Evolutionary conservation across 30 jellyfish, hydroid and myxozoan genomes (phyloP), one percentile per base, ranked within the genome.

Genomic region (Cassiopea xamachana): DNA sequence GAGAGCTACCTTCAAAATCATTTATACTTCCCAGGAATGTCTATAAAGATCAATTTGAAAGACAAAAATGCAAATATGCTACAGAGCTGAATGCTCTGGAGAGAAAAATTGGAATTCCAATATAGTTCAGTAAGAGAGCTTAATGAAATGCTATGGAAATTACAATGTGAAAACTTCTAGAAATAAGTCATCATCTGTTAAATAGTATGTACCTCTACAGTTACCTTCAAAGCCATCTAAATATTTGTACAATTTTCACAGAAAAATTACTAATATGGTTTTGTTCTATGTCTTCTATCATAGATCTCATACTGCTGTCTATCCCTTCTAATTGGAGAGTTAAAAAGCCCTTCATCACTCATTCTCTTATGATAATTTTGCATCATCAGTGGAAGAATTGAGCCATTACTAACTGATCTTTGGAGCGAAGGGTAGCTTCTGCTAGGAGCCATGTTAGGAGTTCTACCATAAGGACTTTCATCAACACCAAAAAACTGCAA

Each of bases 381-480:
- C 18, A 9, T 78, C 48, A 78, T 7, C 5, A 78, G 73, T 43
- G 87, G 49, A 4, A 27, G 27, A 71, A 16, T 16, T 43, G 80
- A 27, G 2, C 7, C 48, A 10, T 51, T 69, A 50, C 55, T 50
- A 78, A 19, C 1, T 2, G 75, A 5, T 39, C 87, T 78, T 39
- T 78, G 47, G 6, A 51, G 74, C 19, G 48, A 19, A 19, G 48
- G 1, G 16, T 49, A 69, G 87, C 47, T 78, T 82, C 90, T 44
- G 12, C 27, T 69, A 0, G 82, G 49, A 9, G 73, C 46, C 79
- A 62, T 19, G 44, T 43, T 69, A 4, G 90, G 90, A 27, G 82
- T 43, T 45, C 82, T 61, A 1, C 90, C 90, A 68, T 62, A 67
- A 43, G 90, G 90, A 67, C 90, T 82, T 6, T 16, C 49, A 82